These are phyloP conservation scores for Orchesellides sinensis DNA, from an alignment of 2,888 invertebrate species.

Conservation along the genomic window DNA sequence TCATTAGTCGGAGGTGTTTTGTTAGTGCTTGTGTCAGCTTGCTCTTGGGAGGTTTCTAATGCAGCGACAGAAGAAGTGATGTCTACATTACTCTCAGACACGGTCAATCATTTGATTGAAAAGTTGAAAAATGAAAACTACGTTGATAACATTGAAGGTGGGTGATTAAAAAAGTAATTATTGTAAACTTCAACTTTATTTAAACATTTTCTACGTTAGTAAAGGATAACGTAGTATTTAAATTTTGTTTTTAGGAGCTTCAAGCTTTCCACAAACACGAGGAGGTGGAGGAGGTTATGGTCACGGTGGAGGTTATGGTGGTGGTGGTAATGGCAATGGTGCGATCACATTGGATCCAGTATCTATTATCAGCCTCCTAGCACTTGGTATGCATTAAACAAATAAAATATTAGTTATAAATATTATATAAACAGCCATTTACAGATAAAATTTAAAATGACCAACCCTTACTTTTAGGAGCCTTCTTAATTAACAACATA, in stretches of 20 bases:
- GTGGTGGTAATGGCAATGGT: constrained; percentile 69
- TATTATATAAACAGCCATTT: not conserved
- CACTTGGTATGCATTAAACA: constrained; percentile 66
- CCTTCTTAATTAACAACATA: constrained; percentile 74
- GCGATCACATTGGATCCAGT: constrained; percentile 74
- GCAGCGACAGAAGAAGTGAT: constrained; percentile 7
- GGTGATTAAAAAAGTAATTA: no score
- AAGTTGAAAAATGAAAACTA: not conserved
- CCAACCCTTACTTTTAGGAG: constrained; percentile 68
- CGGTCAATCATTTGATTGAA: constrained; percentile 26
- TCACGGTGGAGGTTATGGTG: constrained; percentile 28
- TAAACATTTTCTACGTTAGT: no score
- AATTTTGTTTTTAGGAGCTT: not conserved
- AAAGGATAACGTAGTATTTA: no score
- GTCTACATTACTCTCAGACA: constrained; percentile 21
- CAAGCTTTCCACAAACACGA: constrained; percentile 45
- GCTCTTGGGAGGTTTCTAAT: not conserved
- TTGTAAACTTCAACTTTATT: no score
- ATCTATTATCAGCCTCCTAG: constrained; percentile 73
- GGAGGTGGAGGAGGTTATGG: constrained; percentile 53
- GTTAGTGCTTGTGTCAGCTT: not conserved
- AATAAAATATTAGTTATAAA: not conserved
- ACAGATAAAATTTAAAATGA: constrained; percentile 1
- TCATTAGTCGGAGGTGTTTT: not conserved
- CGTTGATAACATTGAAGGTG: constrained; percentile 19